Percentiles rank a stretch among this genome's conserved stretches.
Conservation (phyloP, 2,113 vertebrate genomes). For the Gavia stellata region DNA sequence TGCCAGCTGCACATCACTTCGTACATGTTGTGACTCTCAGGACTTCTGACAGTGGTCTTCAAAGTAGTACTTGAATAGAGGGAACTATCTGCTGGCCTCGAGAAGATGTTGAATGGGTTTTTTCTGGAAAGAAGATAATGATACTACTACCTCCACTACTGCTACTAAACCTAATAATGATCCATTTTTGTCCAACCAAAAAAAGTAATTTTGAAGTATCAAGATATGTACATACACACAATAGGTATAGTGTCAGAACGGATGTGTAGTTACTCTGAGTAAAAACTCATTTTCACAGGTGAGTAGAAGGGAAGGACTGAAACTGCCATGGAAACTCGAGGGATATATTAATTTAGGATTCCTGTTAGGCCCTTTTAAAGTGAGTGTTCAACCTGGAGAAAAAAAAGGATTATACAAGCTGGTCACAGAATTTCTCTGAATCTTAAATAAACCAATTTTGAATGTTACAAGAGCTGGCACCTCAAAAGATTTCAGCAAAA, state of each 20-base stretch:
- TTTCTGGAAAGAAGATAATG: not conserved
- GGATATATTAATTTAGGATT: not conserved
- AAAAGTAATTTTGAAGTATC: not conserved
- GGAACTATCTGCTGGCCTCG: not conserved
- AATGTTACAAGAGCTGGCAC: accelerated
- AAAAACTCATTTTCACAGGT: not conserved
- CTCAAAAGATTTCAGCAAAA: not conserved
- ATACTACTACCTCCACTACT: not conserved
- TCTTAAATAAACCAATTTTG: not conserved
- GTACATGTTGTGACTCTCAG: not conserved
- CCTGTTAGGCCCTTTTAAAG: not conserved
- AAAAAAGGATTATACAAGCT: not conserved
- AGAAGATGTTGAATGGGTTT: not conserved
- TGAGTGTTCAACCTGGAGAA: not conserved
- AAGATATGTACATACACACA: accelerated
- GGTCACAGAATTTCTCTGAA: not conserved
- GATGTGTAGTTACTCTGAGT: not conserved
- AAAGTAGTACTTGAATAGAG: not conserved
- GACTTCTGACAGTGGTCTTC: not conserved
- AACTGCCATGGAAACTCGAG: not conserved
- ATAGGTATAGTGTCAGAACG: not conserved
- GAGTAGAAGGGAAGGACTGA: not conserved
- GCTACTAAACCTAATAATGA: not conserved
- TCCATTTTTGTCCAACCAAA: not conserved
- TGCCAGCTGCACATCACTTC: not conserved